phyloP scores from a whole-genome alignment of 2,113 vertebrate species.

The Otus sunia region DNA sequence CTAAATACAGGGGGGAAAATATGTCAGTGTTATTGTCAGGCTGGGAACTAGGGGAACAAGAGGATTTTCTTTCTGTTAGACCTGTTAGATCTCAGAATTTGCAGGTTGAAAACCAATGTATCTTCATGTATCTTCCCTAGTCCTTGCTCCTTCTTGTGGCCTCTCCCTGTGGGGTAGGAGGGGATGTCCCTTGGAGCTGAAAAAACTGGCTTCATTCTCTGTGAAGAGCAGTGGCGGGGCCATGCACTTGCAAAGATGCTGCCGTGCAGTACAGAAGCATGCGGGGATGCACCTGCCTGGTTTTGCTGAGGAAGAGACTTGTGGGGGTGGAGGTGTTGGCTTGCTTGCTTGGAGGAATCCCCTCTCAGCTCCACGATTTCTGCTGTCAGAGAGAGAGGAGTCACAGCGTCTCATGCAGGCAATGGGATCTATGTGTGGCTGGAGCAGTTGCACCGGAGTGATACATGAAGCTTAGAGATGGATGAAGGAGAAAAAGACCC shows the following conservation, averaged over 20 bases:
- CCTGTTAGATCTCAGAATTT: neutral
- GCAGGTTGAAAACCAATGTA: neutral
- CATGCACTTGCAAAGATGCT: neutral
- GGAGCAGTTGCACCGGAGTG: neutral
- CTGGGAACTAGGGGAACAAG: neutral
- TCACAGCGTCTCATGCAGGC: neutral
- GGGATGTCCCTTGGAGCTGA: neutral
- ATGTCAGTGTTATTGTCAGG: neutral
- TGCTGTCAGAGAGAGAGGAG: neutral
- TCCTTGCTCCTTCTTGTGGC: neutral
- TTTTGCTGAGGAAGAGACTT: neutral
- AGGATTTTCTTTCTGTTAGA: neutral
- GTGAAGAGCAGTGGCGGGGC: neutral
- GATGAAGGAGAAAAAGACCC: neutral
- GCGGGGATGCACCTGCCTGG: neutral
- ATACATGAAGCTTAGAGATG: neutral
- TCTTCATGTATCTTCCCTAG: neutral
- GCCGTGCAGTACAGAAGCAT: rapidly evolving
- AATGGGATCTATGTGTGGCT: neutral
- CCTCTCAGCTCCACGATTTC: neutral
- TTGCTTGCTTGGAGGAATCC: neutral
- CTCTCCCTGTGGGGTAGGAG: neutral
- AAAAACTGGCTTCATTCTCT: neutral
- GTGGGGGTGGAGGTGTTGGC: neutral
- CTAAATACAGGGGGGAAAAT: neutral